Evolutionary conservation across 2,797 vertebrate genomes (phyloP), one percentile per base, ranked within the genome.

Genomic region (Muscicapa comitata): DNA sequence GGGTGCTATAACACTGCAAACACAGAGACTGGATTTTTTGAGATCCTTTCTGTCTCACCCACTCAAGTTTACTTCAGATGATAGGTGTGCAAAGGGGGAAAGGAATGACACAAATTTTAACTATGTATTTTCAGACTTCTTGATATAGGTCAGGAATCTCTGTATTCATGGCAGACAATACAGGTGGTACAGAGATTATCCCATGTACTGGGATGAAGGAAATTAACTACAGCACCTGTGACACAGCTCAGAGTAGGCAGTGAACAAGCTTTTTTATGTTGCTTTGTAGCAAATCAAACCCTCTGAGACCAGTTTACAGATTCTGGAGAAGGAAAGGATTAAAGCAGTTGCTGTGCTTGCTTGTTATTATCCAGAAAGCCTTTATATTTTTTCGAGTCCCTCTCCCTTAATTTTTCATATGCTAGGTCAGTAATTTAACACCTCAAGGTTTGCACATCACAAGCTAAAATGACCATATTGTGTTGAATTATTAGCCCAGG

Each of bases 391-490:
- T 96, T 43, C 70, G 92, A 96, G 76, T 73, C 73, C 84, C 82
- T 82, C 43, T 70, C 35, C 67, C 91, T 96, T 94, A 86, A 67
- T 93, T 95, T 96, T 97, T 94, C 35, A 78, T 98, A 90, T 93
- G 91, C 88, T 97, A 97, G 95, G 94, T 97, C 96, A 98, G 97
- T 97, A 98, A 98, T 97, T 97, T 97, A 98, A 97, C 96, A 98
- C 95, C 95, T 97, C 96, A 94, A 94, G 92, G 92, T 91, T 97
- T 97, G 96, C 94, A 97, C 97, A 97, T 96, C 91, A 96, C 97
- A 97, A 97, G 88, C 88, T 96, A 96, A 97, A 98, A 97, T 97
- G 73, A 98, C 94, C 72, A 76, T 93, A 95, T 92, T 92, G 73
- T 82, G 90, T 93, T 97, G 94, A 97, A 98, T 97, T 97, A 97